phyloP scores from a whole-genome alignment of 2,888 invertebrate species.

The Ecdyonurus torrentis region DNA sequence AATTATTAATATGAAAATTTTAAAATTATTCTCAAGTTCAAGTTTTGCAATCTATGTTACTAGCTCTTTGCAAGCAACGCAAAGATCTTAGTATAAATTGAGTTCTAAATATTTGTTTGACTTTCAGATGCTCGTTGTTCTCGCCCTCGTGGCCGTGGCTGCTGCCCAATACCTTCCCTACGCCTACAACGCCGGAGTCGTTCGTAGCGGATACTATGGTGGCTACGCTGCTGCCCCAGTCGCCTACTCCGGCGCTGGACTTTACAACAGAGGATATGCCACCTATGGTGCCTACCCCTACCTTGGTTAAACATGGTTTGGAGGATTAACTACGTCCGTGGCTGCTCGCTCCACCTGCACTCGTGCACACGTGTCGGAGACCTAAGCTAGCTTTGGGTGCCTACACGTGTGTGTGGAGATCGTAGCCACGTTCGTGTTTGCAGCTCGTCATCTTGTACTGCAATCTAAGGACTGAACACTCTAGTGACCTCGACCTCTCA shows the following conservation, averaged over 20 bases:
- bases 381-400: too few relatives aligned
- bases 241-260: not conserved
- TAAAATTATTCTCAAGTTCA: too few relatives aligned
- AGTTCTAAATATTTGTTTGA: too few relatives aligned
- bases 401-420: too few relatives aligned
- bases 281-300: not conserved
- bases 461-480: too few relatives aligned
- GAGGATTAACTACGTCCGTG: too few relatives aligned
- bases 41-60: not conserved
- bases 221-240: not conserved
- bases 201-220: not conserved
- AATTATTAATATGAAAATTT: not conserved
- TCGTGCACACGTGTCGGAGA: too few relatives aligned
- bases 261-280: not conserved
- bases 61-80: not conserved
- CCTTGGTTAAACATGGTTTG: not conserved
- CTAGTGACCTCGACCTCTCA: too few relatives aligned
- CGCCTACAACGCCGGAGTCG: not conserved
- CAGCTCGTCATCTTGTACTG: too few relatives aligned
- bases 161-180: slow-evolving; percentile 1
- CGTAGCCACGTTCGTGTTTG: too few relatives aligned
- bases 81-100: too few relatives aligned
- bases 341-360: too few relatives aligned
- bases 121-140: not conserved
- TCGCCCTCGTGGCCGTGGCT: slow-evolving; percentile 2